Base-by-base conservation (phyloP, 1,140 invertebrate genomes). In the Saccostrea echinata region DNA sequence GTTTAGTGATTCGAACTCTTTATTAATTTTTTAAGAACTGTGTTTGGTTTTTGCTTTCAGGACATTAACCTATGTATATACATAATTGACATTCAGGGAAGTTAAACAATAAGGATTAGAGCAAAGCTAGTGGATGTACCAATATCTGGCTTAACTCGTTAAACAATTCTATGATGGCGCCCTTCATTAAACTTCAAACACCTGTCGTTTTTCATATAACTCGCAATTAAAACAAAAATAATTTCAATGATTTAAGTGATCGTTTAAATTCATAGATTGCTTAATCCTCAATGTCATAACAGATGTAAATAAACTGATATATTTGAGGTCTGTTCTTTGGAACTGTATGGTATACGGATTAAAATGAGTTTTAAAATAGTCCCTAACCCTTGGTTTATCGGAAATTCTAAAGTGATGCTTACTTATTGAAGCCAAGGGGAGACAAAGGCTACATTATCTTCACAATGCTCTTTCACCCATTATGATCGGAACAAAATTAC, bases 181-280 rank as follows among this genome's bases (percentile, higher is more conserved):
- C 68, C 68, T 71, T 71, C 9, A 71, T 71, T 27, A 13, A 33
- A 71, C 24, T 30, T n/a, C 27, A 27, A 12, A 71, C 68, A 71
- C 68, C 68, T 71, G 68, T 71, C 68, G 11, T 27, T 71, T 71
- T 43, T 71, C 3, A 13, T 71, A 16, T 27, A 71, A 71, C 30
- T 13, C 55, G 3, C 24, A 13, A 71, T 71, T 71, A 30, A 4
- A 71, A 71, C 27, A 30, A 71, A 30, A 27, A 33, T 27, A 27
- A 71, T 27, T 71, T 71, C 68, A 71, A 71, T 30, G 24, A 71
- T 71, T 27, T 71, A 71, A 71, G 68, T 71, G 68, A 13, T 30
- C 68, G 27, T 33, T 71, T 30, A 24, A 43, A 13, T 30, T 8
- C 68, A 71, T 71, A 71, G 24, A 30, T 71, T 27, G 68, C 16